A percentile compares a stretch with the other conserved stretches of the same genome.
Conservation (phyloP, 2,888 invertebrate genomes). For the Cactoblastis cactorum region DNA sequence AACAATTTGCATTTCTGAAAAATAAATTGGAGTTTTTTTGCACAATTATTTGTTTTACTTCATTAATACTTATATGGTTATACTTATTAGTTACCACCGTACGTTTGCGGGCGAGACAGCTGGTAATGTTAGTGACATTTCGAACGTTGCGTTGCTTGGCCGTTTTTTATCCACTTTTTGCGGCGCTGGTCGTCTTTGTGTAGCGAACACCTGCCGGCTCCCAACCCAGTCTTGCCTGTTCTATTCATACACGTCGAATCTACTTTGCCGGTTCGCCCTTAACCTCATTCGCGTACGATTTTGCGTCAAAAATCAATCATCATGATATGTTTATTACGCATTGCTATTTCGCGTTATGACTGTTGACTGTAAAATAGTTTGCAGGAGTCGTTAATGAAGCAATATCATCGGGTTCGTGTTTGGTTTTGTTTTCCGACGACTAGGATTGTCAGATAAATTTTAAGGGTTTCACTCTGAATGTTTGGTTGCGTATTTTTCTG, state of each 20-base stretch:
- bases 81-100: background rate
- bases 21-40: too few species aligned
- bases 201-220: conserved; percentile 57
- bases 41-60: background rate
- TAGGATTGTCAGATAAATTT: background rate
- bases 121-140: conserved; percentile 68
- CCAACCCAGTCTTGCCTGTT: conserved; percentile 38
- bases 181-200: conserved; percentile 45
- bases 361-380: conserved; percentile 8
- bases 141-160: conserved; percentile 42
- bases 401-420: background rate
- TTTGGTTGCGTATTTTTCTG: too few species aligned
- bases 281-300: conserved; percentile 31
- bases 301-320: conserved; percentile 20
- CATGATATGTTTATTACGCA: conserved; percentile 15
- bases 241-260: conserved; percentile 35
- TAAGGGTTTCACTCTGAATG: too few species aligned
- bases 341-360: conserved; percentile 11
- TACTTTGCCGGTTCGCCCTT: conserved; percentile 36
- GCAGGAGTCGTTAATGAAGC: conserved; percentile 16
- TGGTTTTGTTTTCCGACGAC: too few species aligned
- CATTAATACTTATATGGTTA: background rate
- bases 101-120: conserved; percentile 38
- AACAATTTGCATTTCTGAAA: too few species aligned
- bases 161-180: conserved; percentile 20